Conservation (phyloP, 2,888 invertebrate genomes). For the Trichacis sp. region DNA sequence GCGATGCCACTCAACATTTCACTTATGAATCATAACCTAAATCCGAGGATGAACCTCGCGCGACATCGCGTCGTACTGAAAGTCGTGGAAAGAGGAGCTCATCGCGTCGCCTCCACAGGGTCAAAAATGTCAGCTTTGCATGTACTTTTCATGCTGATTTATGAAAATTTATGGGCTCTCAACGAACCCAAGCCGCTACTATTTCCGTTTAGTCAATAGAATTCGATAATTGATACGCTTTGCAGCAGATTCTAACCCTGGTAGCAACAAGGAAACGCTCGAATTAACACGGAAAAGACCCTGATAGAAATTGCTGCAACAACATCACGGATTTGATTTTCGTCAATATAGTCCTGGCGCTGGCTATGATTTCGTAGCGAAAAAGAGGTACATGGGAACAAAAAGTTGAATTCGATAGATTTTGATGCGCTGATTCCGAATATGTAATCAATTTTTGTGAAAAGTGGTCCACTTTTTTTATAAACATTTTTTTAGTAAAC, state of each 20-base stretch:
- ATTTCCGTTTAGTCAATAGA: slow-evolving; percentile 33
- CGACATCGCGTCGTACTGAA: slow-evolving; percentile 40
- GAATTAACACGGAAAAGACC: neutral
- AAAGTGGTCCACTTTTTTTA: too few species aligned
- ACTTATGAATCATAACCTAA: slow-evolving; percentile 41
- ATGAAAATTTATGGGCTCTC: slow-evolving; percentile 64
- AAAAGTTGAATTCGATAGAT: too few species aligned
- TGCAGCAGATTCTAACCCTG: neutral
- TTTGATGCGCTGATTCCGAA: too few species aligned
- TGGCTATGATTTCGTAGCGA: too few species aligned
- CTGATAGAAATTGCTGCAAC: too few species aligned
- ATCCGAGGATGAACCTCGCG: slow-evolving; percentile 38
- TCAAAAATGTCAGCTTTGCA: slow-evolving; percentile 68
- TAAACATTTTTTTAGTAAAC: too few species aligned
- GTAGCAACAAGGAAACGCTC: neutral
- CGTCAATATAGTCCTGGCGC: too few species aligned
- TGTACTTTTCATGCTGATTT: slow-evolving; percentile 60
- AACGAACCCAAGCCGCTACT: slow-evolving; percentile 41
- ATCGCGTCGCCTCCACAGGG: slow-evolving; percentile 45
- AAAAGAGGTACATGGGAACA: too few species aligned
- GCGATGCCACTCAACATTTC: slow-evolving; percentile 1
- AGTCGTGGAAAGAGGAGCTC: slow-evolving; percentile 35
- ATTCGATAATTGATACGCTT: slow-evolving; percentile 17
- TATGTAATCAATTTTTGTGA: too few species aligned
- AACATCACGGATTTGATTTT: too few species aligned